Conservation (phyloP, 2,888 invertebrate genomes). For the Phalangium opilio region DNA sequence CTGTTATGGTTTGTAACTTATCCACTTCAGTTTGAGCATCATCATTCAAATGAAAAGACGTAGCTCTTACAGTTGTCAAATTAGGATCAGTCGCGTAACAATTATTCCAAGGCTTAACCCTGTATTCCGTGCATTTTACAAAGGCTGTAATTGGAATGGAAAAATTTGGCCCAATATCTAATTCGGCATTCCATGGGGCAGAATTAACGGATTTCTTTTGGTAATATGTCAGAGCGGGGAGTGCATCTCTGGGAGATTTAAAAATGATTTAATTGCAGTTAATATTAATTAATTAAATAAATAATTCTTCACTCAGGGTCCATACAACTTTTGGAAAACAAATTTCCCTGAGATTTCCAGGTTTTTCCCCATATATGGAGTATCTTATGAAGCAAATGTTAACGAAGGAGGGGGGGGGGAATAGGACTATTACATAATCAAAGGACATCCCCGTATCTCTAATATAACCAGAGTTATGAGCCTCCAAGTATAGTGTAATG, state of each 20-base stretch:
- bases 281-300: too few relatives aligned
- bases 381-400: too few relatives aligned
- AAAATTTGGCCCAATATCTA: slow-evolving; percentile 40
- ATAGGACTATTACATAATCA: too few relatives aligned
- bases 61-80: slow-evolving; percentile 25
- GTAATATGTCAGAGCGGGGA: slow-evolving; percentile 43
- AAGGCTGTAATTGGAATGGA: slow-evolving; percentile 46
- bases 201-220: slow-evolving; percentile 38
- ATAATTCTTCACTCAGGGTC: too few relatives aligned
- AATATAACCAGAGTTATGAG: too few relatives aligned
- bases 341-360: too few relatives aligned
- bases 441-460: too few relatives aligned
- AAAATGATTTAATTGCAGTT: too few relatives aligned
- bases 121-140: slow-evolving; percentile 33
- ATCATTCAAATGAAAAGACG: slow-evolving; percentile 29
- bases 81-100: slow-evolving; percentile 31
- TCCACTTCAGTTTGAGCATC: slow-evolving; percentile 38
- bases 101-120: slow-evolving; percentile 30
- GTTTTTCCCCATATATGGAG: too few relatives aligned
- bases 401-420: too few relatives aligned
- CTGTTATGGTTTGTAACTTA: slow-evolving; percentile 39
- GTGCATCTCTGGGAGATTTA: slow-evolving; percentile 33
- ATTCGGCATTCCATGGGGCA: slow-evolving; percentile 46
- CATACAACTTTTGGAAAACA: too few relatives aligned
- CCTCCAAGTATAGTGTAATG: too few relatives aligned